Evolutionary conservation across 2,888 invertebrate genomes (phyloP).

Genomic region (Tipula unca): DNA sequence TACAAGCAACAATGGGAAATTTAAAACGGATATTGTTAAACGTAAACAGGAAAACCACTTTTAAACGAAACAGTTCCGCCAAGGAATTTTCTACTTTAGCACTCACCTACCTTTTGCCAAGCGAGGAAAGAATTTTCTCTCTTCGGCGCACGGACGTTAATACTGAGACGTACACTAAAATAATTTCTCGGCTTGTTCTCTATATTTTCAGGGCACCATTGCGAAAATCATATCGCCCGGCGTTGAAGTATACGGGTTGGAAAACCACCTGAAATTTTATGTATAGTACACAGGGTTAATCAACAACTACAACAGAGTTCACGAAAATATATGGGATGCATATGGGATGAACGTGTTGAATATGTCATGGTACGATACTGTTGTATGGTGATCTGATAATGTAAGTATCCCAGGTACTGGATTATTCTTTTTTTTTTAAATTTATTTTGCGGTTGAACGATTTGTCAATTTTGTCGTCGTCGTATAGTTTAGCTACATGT

Average conservation of each 20-base stretch:
- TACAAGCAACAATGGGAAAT: neutral
- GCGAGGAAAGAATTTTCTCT: too few species aligned
- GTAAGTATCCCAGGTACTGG: slow-evolving; percentile 44
- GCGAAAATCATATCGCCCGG: too few species aligned
- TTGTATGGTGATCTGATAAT: slow-evolving; percentile 59
- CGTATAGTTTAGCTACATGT: too few species aligned
- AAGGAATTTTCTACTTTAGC: neutral
- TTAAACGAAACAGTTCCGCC: neutral
- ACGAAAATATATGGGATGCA: too few species aligned
- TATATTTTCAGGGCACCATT: too few species aligned
- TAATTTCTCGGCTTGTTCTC: too few species aligned
- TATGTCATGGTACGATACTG: slow-evolving; percentile 63
- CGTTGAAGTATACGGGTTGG: slow-evolving; percentile 67
- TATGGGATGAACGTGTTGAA: slow-evolving; percentile 73
- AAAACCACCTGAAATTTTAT: too few species aligned
- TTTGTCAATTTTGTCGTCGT: neutral
- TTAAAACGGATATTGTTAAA: neutral
- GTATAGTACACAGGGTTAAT: neutral
- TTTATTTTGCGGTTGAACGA: neutral
- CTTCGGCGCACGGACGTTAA: too few species aligned
- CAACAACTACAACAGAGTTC: slow-evolving; percentile 22
- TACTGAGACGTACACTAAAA: too few species aligned
- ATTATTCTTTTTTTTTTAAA: too few species aligned
- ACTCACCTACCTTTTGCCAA: too few species aligned
- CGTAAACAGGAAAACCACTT: neutral